Conservation (phyloP, 2,888 invertebrate species). For the Holacanthella duospinosa region DNA sequence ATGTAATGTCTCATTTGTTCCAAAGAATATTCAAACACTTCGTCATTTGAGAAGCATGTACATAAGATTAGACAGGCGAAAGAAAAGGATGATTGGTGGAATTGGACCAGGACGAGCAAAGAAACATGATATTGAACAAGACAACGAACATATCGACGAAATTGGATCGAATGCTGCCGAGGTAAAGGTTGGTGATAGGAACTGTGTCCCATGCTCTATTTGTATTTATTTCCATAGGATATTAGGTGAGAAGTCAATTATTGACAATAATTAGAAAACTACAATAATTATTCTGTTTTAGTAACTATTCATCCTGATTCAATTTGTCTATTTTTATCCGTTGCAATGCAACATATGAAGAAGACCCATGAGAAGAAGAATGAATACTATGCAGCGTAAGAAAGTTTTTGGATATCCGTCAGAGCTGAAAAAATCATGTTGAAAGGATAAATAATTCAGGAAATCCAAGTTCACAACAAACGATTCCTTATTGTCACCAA, state of each 20-base stretch:
- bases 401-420: constrained; percentile 3
- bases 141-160: not conserved
- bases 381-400: not conserved
- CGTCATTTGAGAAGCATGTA: not conserved
- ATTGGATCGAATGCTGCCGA: not conserved
- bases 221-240: constrained; percentile 2
- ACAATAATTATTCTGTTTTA: too few species aligned
- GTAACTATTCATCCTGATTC: not conserved
- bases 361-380: not conserved
- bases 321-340: not conserved
- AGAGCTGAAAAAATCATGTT: not conserved
- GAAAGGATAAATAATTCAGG: not conserved
- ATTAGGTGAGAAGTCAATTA: not conserved
- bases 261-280: too few species aligned
- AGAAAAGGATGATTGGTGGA: not conserved
- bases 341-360: constrained; percentile 10
- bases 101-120: not conserved
- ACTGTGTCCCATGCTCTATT: not conserved
- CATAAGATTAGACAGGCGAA: not conserved
- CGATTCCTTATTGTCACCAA: not conserved
- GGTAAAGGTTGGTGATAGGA: too few species aligned
- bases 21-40: not conserved
- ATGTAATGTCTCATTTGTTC: not conserved
- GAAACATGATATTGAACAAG: not conserved
- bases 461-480: not conserved